Percentiles rank a stretch among this genome's conserved stretches.
phyloP scores from a whole-genome alignment of 1,140 invertebrate genomes.

The Brachionus rubens region DNA sequence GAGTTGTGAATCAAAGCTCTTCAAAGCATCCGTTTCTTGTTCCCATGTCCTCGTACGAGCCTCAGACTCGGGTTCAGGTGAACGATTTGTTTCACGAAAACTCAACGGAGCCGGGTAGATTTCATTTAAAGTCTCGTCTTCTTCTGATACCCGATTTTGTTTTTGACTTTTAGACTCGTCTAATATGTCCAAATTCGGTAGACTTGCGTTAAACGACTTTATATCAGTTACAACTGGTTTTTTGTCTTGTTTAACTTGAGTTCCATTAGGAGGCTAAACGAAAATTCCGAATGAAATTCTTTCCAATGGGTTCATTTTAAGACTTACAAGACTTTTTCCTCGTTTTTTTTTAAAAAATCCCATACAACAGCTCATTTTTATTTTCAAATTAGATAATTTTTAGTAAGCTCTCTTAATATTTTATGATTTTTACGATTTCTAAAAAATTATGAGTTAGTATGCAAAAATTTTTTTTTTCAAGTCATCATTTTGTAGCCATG shows the following conservation, averaged over 20 bases:
- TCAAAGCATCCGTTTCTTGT: background rate
- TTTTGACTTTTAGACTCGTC: background rate
- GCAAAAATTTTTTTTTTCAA: too few species aligned
- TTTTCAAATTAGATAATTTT: constrained; percentile 20
- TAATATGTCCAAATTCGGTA: background rate
- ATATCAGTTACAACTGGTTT: background rate
- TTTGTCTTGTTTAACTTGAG: background rate
- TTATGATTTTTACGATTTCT: too few species aligned
- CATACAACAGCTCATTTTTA: constrained; percentile 37
- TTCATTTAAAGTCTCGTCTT: constrained; percentile 1
- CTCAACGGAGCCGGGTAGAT: constrained; percentile 2
- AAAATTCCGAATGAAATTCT: background rate
- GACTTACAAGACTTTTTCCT: constrained; percentile 15
- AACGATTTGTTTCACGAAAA: background rate
- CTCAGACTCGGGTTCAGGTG: background rate
- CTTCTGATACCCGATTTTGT: background rate
- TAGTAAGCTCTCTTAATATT: too few species aligned
- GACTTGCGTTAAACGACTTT: background rate
- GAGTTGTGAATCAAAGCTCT: background rate
- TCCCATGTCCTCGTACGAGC: background rate
- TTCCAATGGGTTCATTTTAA: background rate
- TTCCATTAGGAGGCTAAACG: background rate
- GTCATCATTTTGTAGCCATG: too few species aligned
- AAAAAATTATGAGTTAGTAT: too few species aligned
- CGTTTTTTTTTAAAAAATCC: constrained; percentile 34